Evolutionary conservation across 2,888 invertebrate species (phyloP), one percentile per base, ranked within the genome.

Genomic region (Meta bourneti): DNA sequence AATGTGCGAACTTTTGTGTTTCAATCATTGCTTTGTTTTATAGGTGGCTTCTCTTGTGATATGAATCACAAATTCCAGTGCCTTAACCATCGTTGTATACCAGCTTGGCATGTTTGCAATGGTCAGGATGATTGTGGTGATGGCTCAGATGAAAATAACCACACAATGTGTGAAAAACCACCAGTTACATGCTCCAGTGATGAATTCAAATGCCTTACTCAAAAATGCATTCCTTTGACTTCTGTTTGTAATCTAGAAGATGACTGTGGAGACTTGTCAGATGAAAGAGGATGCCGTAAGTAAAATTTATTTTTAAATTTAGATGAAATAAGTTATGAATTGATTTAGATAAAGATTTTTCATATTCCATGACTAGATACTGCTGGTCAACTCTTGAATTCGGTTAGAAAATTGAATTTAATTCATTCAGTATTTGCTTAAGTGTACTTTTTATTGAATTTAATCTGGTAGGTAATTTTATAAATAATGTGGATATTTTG

Each of bases 91-190:
- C 97, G 93, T 72, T 96, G 96, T 93, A 95, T 95, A 71, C 94
- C 94, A 1, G 94, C 94, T 2, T 94, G 94, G 90, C 95, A 95
- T 94, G 94, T 95, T 9, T 99, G 99, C 95, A 98, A 99, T 95
- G 97, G 97, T 54, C 96, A 97, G 20, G 98, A 98, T 95, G 98
- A 99, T 95, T 99, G 99, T 95, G 98, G 98, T 70, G 98, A 99
- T 95, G 98, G 98, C 9, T 97, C 97, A 0, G 99, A 99, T 95
- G 99, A 99, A 95, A 98, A 98, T 95, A 98, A 98, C 95, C 97
- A 98, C 96, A 98, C 98, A 0, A 95, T 98, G 88, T 98, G 98
- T 94, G 96, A 97, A 0, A 96, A 96, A n/a, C 96, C 97, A 93
- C 96, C 96, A 83, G 96, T 97, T 93, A 96, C 89, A 6, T 95